Base-by-base conservation (phyloP, 2,113 vertebrate species). In the Equus quagga region DNA sequence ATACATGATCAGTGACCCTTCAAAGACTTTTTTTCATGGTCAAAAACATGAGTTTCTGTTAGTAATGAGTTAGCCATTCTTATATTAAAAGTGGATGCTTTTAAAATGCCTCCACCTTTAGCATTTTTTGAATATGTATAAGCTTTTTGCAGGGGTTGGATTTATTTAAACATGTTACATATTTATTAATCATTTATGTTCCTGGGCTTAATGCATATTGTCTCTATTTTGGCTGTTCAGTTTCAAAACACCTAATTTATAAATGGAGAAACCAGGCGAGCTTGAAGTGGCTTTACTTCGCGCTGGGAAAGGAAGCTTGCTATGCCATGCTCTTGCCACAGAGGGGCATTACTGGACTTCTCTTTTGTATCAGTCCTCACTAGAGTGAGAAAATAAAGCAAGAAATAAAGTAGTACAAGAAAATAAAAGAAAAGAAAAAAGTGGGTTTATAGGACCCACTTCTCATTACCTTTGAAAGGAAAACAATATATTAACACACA, bases 291-390 rank as follows among this genome's bases (percentile, higher is more conserved):
- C 12, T 83, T 91, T 58, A 49, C 70, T 79, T 85, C 7, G 11
- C 2, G 9, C 5, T 46, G 4, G 62, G n/a, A 60, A 54, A 21
- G 36, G 72, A 67, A 56, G 21, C 89, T 96, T 36, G 98, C 95
- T 97, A 96, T 98, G 85, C 72, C 82, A 17, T 4, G 12, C 28
- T 96, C 98, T 95, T 80, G 69, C 98, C 98, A 98, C 98, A 97
- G 91, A 93, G 98, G 96, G 98, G 98, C 98, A 98, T 98, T 94
- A 84, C 91, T 89, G 86, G 91, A 96, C 97, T 97, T 98, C 93
- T 94, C 33, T 98, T 98, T 96, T 28, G 21, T 82, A 64, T 76
- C 41, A n/a, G 23, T 65, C 65, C 70, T 97, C 44, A 79, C 17
- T 15, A 56, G 1, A 67, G 21, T 36, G 62, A 91, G 76, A 54